phyloP scores from a whole-genome alignment of 2,113 vertebrate genomes.

The Rhynchomys soricoides region DNA sequence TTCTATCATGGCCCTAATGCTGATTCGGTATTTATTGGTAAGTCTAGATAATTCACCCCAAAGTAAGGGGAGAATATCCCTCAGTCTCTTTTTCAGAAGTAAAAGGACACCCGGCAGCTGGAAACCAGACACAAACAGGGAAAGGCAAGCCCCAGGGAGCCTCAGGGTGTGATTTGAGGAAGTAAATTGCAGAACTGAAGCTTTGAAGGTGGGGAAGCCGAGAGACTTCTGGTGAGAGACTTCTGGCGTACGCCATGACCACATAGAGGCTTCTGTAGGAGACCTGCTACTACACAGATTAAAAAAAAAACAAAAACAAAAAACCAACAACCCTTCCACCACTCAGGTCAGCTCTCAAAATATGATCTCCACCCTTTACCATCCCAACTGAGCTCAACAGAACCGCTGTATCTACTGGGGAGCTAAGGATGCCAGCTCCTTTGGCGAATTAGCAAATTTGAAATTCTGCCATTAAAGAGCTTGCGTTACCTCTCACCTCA shows the following conservation, averaged over 20 bases:
- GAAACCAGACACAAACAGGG: not conserved
- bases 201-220: slow-evolving; percentile 59
- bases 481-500: not conserved
- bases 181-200: slow-evolving; percentile 80
- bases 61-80: not conserved
- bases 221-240: not conserved
- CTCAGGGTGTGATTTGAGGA: slow-evolving; percentile 58
- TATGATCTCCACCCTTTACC: not conserved
- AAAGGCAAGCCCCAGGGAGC: not conserved
- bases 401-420: not conserved
- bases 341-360: not conserved
- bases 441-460: not conserved
- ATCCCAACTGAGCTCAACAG: not conserved
- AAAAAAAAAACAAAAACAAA: not conserved
- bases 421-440: not conserved
- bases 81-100: slow-evolving; percentile 58
- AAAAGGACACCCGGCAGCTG: not conserved
- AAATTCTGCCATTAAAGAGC: not conserved
- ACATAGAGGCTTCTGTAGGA: slow-evolving; percentile 13
- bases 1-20: slow-evolving; percentile 39
- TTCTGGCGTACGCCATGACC: slow-evolving; percentile 6
- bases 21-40: not conserved
- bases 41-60: not conserved
- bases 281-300: not conserved
- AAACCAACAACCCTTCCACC: no score